Evolutionary conservation across 2,888 invertebrate species (phyloP), one percentile per base, ranked within the genome.

Genomic region (Scelioninae gen. 1): DNA sequence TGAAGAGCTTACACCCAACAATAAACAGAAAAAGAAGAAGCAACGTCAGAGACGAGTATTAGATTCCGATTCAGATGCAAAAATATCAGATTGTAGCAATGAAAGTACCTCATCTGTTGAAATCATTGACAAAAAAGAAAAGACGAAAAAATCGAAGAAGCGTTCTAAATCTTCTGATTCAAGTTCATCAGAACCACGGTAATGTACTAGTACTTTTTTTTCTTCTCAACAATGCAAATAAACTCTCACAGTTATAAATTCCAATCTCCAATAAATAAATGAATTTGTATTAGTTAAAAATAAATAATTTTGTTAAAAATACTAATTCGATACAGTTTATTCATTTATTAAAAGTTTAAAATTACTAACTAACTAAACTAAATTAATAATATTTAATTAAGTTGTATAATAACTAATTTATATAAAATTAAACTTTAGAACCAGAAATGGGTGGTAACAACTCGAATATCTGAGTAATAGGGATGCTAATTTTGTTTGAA

Each of bases 1-100:
- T 63, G 69, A 78, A 56, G 56, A 68, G 10, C 69, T 34, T 58
- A 75, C 56, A 34, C 40, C 58, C 0, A 47, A 9, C 0, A 63
- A 4, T 0, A 56, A 23, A 3, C 66, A 72, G 32, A 51, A 79
- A 66, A 85, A 85, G 77, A 85, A 84, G 65, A 85, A 85, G 74
- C 85, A 83, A 47, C 86, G 87, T 34, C 77, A 34, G 8, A 86
- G 85, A 68, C 83, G 85, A 74, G 81, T 90, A 13, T 13, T 90
- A 2, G 84, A 88, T 74, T 91, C 91, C 15, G 91, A 90, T 84
- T 88, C 89, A 5, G 90, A 90, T 62, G 38, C 78, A 1, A 79
- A 86, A 43, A 10, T 84, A n/a, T 23, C 32, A 38, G 31, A 5
- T 7, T 0, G 69, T 5, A 82, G 77, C 38, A 40, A 78, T 5